Evolutionary conservation across 2,113 vertebrate genomes (phyloP), one percentile per base, ranked within the genome.

Genomic region (Archocentrus centrarchus): DNA sequence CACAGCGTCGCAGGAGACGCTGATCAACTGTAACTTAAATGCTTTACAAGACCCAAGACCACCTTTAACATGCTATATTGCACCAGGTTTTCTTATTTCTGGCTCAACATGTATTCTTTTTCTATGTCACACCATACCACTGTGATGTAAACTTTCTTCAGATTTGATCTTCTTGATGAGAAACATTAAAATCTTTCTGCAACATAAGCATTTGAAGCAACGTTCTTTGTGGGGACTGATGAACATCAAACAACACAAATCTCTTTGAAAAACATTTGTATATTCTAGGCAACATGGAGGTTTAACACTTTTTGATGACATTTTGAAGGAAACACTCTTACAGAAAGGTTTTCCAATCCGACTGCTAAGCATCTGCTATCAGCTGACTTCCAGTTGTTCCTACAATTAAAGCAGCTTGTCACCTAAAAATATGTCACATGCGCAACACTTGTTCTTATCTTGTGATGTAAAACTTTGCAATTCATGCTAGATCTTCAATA

Each of bases 161-260:
- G 20, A 8, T 82, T 18, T 50, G 44, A 15, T 70, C 83, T 78
- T 85, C 44, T 47, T 59, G 20, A 7, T 75, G 32, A 82, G 58
- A 3, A 82, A 73, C 5, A 92, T 78, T 87, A 91, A 91, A 91
- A 59, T 32, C 63, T 84, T 82, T 82, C 88, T 86, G 90, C 88
- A 91, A 76, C 5, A 85, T n/a, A 0, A 89, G 60, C 41, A 37
- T 47, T 81, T 73, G 59, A 2, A 2, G 53, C 1, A 1, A 32
- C 13, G 20, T 70, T 76, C 3, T 82, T 75, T 87, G 37, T 24
- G 22, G 18, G 27, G 15, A 79, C 50, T 39, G 3, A 15, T 32
- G 27, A 60, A 75, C 18, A 79, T 3, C 1, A 37, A 59, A 17
- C 5, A 24, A 24, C n/a, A 53, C 18, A 22, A 10, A 60, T 24